These are phyloP conservation scores for Oryzias woworae DNA, from an alignment of 2,113 vertebrate species.

Conservation along the genomic window DNA sequence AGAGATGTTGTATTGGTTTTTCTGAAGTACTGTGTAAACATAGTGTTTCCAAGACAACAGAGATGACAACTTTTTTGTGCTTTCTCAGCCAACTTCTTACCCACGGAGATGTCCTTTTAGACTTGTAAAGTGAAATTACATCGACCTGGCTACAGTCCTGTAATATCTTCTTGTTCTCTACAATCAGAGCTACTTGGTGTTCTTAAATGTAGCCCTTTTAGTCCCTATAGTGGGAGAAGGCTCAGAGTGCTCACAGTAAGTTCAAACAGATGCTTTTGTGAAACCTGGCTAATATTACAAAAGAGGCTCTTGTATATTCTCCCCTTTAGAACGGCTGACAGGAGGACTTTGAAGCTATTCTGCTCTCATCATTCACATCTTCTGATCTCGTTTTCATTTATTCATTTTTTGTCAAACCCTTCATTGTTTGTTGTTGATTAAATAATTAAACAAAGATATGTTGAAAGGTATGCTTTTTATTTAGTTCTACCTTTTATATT, in stretches of 20 bases:
- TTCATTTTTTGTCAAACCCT: background rate
- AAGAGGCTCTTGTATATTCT: slow-evolving; percentile 8
- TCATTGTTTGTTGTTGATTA: too few species aligned
- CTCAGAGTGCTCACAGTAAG: background rate
- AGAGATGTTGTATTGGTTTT: slow-evolving; percentile 50
- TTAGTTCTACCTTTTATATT: background rate
- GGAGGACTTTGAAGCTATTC: background rate
- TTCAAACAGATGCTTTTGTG: slow-evolving; percentile 4
- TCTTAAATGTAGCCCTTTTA: slow-evolving; percentile 34
- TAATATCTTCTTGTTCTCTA: slow-evolving; percentile 45
- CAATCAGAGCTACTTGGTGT: slow-evolving; percentile 18
- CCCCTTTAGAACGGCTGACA: background rate
- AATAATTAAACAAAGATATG: background rate
- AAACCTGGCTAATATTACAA: background rate
- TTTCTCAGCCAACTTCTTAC: slow-evolving; percentile 35
- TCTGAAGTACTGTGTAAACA: slow-evolving; percentile 38
- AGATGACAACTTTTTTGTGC: slow-evolving; percentile 29
- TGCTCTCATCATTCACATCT: background rate
- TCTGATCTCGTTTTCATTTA: background rate
- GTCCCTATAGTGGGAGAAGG: slow-evolving; percentile 36
- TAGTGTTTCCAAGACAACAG: slow-evolving; percentile 44
- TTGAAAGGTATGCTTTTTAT: background rate
- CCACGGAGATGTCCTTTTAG: slow-evolving; percentile 28
- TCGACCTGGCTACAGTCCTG: background rate
- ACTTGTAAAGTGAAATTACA: background rate